phyloP scores from a whole-genome alignment of 1,140 invertebrate genomes.

The Drosophila oshimai region DNA sequence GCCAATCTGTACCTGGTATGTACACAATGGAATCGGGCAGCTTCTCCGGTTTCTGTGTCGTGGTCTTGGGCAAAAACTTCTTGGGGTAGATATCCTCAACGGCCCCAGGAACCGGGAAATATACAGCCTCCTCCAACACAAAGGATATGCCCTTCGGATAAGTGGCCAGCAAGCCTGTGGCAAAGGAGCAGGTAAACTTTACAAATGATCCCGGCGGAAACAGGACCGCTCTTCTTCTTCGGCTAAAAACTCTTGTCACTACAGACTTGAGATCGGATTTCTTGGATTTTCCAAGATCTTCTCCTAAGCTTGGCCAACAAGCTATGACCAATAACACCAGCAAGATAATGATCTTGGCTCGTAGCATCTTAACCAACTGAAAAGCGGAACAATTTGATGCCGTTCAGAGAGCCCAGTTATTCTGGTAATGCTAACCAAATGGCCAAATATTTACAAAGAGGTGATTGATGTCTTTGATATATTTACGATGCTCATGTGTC shows the following conservation, averaged over 20 bases:
- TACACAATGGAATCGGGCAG: conserved; percentile 36
- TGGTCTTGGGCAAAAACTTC: conserved; percentile 49
- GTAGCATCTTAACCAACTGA: conserved; percentile 44
- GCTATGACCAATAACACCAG: conserved; percentile 19
- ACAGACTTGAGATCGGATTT: conserved; percentile 17
- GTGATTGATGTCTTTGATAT: conserved; percentile 66
- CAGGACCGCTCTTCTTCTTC: conserved; percentile 55
- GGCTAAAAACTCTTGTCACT: conserved; percentile 43
- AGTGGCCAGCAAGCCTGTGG: conserved; percentile 48
- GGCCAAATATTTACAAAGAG: conserved; percentile 52
- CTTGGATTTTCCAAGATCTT: not conserved
- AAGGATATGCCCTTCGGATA: conserved; percentile 67
- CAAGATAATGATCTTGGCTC: conserved; percentile 22
- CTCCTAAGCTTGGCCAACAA: not conserved
- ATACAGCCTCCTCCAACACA: conserved; percentile 60
- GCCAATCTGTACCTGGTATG: conserved; percentile 68
- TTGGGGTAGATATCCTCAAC: conserved; percentile 66
- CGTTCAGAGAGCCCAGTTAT: not conserved
- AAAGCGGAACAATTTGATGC: conserved; percentile 3
- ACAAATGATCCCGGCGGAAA: conserved; percentile 63
- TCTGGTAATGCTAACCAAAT: conserved; percentile 30
- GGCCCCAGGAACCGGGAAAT: conserved; percentile 59
- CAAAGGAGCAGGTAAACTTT: conserved; percentile 60
- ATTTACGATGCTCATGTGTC: conserved; percentile 25
- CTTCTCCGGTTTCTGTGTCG: conserved; percentile 45